Evolutionary conservation across 2,888 invertebrate genomes (phyloP).

Genomic region (Pyrrhosoma nymphula): DNA sequence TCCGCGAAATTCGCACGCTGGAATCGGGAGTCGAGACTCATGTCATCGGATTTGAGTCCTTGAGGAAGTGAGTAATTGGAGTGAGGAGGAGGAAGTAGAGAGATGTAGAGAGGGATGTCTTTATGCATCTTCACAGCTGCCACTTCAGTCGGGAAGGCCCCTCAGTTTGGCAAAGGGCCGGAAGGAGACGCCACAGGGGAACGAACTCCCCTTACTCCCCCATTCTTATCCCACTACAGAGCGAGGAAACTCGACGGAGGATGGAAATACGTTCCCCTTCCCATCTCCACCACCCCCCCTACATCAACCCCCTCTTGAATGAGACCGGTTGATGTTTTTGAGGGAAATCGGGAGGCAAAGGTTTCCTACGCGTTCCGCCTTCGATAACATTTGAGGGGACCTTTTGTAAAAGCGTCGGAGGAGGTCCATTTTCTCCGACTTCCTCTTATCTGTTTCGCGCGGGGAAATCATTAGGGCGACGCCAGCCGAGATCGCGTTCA

Average conservation of each 20-base stretch:
- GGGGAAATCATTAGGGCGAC: neutral
- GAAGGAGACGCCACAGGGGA: neutral
- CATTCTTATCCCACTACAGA: neutral
- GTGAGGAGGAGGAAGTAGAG: neutral
- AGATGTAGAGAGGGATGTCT: neutral
- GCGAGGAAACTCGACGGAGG: neutral
- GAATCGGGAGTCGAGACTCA: neutral
- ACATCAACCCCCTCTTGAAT: neutral
- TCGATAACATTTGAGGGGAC: neutral
- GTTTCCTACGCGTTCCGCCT: neutral
- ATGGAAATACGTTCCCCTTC: neutral
- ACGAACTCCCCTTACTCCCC: neutral
- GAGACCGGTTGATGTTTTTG: neutral
- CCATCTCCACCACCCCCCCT: no score
- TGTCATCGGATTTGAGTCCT: neutral
- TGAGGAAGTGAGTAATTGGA: constrained; percentile 28
- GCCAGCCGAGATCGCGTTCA: neutral
- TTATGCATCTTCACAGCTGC: constrained; percentile 11
- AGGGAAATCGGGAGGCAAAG: neutral
- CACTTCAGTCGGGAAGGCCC: neutral
- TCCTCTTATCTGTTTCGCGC: neutral
- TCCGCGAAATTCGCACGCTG: neutral
- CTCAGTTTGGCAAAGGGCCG: constrained; percentile 27
- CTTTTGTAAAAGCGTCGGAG: neutral
- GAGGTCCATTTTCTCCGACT: neutral